A percentile compares a stretch with the other conserved stretches of the same genome.
These are phyloP conservation scores for Heteropelma amictum DNA, from an alignment of 2,888 invertebrate genomes.

Conservation along the genomic window DNA sequence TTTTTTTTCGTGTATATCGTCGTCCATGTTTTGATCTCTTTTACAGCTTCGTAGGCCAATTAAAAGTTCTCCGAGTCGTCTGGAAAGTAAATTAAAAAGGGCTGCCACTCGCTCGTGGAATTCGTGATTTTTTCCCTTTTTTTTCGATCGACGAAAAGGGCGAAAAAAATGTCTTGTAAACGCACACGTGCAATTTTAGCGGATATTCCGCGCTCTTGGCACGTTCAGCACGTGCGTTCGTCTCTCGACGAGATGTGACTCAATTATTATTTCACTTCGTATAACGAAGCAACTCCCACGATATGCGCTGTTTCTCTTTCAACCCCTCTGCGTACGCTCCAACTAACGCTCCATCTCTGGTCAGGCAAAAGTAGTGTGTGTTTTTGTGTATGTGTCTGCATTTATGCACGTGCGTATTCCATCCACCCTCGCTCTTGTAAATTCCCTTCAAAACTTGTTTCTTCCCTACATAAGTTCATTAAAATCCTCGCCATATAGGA, in stretches of 20 bases:
- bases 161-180: not conserved
- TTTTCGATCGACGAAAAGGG: not conserved
- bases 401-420: too few relatives aligned
- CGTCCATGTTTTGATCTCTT: too few relatives aligned
- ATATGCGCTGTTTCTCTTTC: not conserved
- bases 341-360: not conserved
- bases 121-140: conserved; percentile 20
- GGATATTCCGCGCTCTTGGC: not conserved
- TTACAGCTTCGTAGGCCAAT: too few relatives aligned
- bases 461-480: too few relatives aligned
- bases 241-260: conserved; percentile 14
- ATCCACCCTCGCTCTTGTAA: too few relatives aligned
- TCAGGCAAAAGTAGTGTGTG: too few relatives aligned
- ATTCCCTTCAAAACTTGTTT: too few relatives aligned
- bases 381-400: too few relatives aligned
- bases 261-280: conserved; percentile 40
- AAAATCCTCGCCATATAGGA: too few relatives aligned
- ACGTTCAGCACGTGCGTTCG: conserved; percentile 33
- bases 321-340: not conserved
- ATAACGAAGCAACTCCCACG: conserved; percentile 1
- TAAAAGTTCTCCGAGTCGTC: not conserved
- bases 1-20: too few relatives aligned
- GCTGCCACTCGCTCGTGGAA: not conserved
- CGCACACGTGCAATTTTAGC: not conserved
- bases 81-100: not conserved